Conservation (phyloP, 2,888 invertebrate genomes). For the Drosophila colorata region DNA sequence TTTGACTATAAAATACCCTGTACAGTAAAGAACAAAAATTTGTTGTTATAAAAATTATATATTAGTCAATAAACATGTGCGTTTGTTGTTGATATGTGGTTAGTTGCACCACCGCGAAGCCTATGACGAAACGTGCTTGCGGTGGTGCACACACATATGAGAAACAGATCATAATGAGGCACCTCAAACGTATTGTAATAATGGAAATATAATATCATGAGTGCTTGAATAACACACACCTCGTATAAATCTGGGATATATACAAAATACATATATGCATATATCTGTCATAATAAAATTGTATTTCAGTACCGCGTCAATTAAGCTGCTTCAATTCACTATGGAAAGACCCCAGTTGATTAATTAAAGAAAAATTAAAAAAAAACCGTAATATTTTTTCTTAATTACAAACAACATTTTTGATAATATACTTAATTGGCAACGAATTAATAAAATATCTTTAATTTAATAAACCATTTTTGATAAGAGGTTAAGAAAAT, state of each 20-base stretch:
- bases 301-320: too few species aligned
- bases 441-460: neutral
- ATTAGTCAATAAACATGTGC: too few species aligned
- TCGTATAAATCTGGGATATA: too few species aligned
- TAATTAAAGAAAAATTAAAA: neutral
- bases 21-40: neutral
- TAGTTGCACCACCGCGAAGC: neutral
- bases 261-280: too few species aligned
- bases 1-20: conserved; percentile 5
- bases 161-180: neutral
- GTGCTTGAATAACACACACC: neutral
- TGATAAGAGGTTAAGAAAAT: neutral
- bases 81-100: neutral
- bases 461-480: neutral
- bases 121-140: neutral
- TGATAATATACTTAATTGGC: neutral
- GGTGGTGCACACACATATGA: neutral
- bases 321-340: neutral
- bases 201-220: neutral
- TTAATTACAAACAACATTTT: neutral
- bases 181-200: neutral
- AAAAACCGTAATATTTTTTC: neutral
- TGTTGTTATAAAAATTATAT: neutral
- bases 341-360: neutral
- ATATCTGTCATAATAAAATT: too few species aligned